Base-by-base conservation (phyloP, 2,888 invertebrate genomes). In the Amphipoea lucens region DNA sequence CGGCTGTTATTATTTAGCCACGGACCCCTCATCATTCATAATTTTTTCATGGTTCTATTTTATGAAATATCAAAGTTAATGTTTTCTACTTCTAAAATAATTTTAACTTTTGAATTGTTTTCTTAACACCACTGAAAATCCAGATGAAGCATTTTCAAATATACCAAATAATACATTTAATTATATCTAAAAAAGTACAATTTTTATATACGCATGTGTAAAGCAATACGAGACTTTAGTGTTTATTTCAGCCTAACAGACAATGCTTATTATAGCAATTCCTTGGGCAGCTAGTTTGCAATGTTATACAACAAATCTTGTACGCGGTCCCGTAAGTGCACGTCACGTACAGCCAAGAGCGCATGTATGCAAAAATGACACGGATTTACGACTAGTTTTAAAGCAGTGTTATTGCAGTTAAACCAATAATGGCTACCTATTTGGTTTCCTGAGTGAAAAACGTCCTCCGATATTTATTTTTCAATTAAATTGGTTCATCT, bases 231-330 rank as follows among this genome's bases (percentile, higher is more conserved):
- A 62, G 20, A 36, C 14, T 11, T 29, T 40, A 2, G 29, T 67
- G 11, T 51, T 81, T 65, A 11, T 48, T 81, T 60, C 6, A 63
- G 42, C n/a, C n/a, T 40, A 57, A 69, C 40, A 69, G 63, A 77
- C 77, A 69, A 20, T 42, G 42, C 42, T 83, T 69, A 69, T 69
- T 82, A 57, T 48, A 75, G 62, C 40, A 42, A 51, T 69, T 48
- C 42, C 36, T 54, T 29, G 23, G 57, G 54, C 57, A 60, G 57
- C 51, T 65, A 60, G 48, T 77, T 29, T 67, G 54, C 60, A 60
- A 66, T 83, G 45, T 78, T 70, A 54, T 78, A 83, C 42, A 83
- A 83, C 57, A 67, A 66, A 70, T 67, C 62, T 84, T 71, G 54
- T 29, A 23, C 54, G 29, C 62, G 23, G 42, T 80, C 54, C 68